Evolutionary conservation across 2,797 vertebrate species (phyloP).

Genomic region (Onychomys leucogaster): DNA sequence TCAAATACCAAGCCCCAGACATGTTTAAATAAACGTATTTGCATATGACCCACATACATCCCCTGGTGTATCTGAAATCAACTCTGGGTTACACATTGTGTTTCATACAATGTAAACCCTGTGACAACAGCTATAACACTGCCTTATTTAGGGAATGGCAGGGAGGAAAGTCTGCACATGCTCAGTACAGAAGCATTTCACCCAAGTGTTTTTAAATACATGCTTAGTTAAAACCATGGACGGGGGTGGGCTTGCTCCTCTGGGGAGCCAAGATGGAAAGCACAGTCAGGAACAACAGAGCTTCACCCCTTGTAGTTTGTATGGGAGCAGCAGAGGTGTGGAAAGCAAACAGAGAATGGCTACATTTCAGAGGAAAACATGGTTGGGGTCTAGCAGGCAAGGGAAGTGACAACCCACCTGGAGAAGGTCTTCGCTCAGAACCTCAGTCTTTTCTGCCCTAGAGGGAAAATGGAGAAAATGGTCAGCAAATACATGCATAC

Average conservation of each 20-base stretch:
- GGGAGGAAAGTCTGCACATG: not conserved
- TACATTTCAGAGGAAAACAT: not conserved
- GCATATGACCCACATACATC: not conserved
- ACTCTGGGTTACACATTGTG: not conserved
- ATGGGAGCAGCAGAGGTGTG: too few relatives aligned
- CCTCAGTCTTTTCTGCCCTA: constrained; percentile 98
- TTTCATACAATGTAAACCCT: not conserved
- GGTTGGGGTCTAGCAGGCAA: not conserved
- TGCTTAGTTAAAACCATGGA: not conserved
- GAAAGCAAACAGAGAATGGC: not conserved
- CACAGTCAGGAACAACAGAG: not conserved
- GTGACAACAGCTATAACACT: not conserved
- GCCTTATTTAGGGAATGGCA: not conserved
- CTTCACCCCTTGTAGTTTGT: accelerated
- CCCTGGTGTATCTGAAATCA: not conserved
- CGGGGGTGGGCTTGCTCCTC: not conserved
- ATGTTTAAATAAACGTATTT: not conserved
- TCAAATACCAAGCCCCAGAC: not conserved
- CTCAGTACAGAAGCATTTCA: not conserved
- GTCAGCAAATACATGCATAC: not conserved
- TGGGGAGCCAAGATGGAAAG: not conserved
- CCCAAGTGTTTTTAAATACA: not conserved
- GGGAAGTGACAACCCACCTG: constrained; percentile 89
- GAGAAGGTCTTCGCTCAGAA: constrained; percentile 96
- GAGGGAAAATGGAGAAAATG: constrained; percentile 56